Conservation (phyloP, 2,888 invertebrate species). For the Entomobrya multifasciata region DNA sequence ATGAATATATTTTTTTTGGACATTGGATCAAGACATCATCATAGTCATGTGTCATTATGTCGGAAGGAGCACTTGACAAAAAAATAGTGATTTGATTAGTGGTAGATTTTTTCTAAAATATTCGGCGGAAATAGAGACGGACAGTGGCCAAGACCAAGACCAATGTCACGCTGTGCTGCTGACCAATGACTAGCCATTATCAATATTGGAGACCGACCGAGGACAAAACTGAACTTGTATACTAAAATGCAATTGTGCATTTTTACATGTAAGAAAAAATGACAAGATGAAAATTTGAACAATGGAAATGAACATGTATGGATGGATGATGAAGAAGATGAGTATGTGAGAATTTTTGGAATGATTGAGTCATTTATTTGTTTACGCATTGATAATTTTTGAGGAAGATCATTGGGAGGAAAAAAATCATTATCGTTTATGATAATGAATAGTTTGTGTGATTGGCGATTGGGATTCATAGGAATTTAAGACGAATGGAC, state of each 20-base stretch:
- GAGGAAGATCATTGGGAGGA: constrained; percentile 40
- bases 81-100: constrained; percentile 38
- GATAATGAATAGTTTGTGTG: not conserved
- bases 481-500: too few species aligned
- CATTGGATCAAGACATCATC: too few species aligned
- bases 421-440: not conserved
- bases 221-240: too few species aligned
- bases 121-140: not conserved
- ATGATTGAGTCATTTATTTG: constrained; percentile 8
- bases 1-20: constrained; percentile 14
- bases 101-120: constrained; percentile 22
- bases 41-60: constrained; percentile 64
- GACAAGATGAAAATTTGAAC: not conserved
- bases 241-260: too few species aligned
- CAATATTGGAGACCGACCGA: too few species aligned
- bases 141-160: constrained; percentile 6
- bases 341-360: not conserved
- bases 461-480: too few species aligned
- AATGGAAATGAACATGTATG: not conserved
- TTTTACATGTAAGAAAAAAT: too few species aligned
- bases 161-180: too few species aligned
- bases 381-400: constrained; percentile 7
- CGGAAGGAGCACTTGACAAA: constrained; percentile 31
- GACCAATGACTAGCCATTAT: too few species aligned
- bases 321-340: not conserved